These are phyloP conservation scores for Gymnoscopelus braueri DNA, from an alignment of 2,797 vertebrate species.

Conservation along the genomic window DNA sequence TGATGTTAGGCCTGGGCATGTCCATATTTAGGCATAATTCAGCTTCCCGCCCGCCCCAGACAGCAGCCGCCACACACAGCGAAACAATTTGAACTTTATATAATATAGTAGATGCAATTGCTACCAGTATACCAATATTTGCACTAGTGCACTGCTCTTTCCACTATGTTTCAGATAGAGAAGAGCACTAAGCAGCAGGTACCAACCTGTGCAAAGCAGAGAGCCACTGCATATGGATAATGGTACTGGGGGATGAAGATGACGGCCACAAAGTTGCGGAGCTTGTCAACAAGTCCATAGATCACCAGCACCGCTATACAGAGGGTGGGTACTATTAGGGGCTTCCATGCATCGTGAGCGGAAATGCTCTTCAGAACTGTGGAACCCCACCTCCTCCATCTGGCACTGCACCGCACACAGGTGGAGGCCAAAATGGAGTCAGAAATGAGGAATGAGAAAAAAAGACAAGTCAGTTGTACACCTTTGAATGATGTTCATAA, in stretches of 20 bases:
- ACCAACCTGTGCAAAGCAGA: conserved; percentile 81
- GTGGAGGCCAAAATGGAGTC: conserved; percentile 1
- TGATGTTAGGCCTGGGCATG: too few relatives aligned
- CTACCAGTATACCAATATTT: too few relatives aligned
- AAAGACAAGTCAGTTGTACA: too few relatives aligned
- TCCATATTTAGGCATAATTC: too few relatives aligned
- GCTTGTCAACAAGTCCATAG: conserved; percentile 71
- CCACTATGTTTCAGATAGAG: not conserved
- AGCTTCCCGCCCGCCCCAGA: too few relatives aligned
- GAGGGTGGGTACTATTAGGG: conserved; percentile 48
- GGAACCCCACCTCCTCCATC: conserved; percentile 36
- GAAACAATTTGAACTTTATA: too few relatives aligned
- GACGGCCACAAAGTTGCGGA: conserved; percentile 73
- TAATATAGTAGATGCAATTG: too few relatives aligned
- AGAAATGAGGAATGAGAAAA: too few relatives aligned
- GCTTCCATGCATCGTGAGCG: conserved; percentile 43
- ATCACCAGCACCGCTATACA: conserved; percentile 56
- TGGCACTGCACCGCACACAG: conserved; percentile 40
- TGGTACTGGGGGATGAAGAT: conserved; percentile 84
- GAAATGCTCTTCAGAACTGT: conserved; percentile 35
- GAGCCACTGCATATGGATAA: conserved; percentile 73
- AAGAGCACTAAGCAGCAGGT: not conserved
- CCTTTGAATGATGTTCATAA: not conserved
- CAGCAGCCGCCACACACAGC: too few relatives aligned
- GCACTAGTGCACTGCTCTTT: too few relatives aligned